Conservation (phyloP, 2,888 invertebrate species). For the Petrolisthes manimaculis region DNA sequence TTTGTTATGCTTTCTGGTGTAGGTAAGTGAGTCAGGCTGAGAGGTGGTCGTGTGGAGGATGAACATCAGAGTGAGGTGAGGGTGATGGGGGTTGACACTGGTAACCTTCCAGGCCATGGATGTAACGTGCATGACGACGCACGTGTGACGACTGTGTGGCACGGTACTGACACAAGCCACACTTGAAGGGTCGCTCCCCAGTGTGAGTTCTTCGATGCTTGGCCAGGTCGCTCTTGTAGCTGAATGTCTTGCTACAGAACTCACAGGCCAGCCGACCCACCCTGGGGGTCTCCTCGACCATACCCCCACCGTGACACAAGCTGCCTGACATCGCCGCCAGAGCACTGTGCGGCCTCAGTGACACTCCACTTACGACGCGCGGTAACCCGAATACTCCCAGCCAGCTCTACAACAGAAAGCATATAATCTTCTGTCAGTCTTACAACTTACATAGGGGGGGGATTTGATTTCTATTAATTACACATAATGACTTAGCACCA, state of each 20-base stretch:
- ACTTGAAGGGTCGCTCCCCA: constrained; percentile 45
- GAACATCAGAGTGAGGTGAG: not conserved
- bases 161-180: constrained; percentile 38
- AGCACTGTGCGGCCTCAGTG: constrained; percentile 8
- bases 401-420: constrained; percentile 50
- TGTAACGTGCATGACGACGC: constrained; percentile 38
- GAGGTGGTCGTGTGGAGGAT: not conserved
- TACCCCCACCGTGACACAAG: constrained; percentile 13
- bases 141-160: constrained; percentile 47
- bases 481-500: constrained; percentile 56
- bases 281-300: constrained; percentile 12
- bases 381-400: constrained; percentile 39
- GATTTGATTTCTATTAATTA: constrained; percentile 34
- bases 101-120: constrained; percentile 37
- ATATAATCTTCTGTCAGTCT: constrained; percentile 44
- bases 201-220: constrained; percentile 43
- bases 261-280: constrained; percentile 27
- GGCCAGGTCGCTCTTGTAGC: constrained; percentile 33
- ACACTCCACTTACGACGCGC: constrained; percentile 17
- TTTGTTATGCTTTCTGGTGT: constrained; percentile 5
- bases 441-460: constrained; percentile 18
- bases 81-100: constrained; percentile 25
- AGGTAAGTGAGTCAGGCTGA: not conserved
- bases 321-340: constrained; percentile 19
- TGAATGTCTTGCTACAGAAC: constrained; percentile 41